Conservation (phyloP, 2,113 vertebrate genomes). For the Proterorhinus semilunaris region DNA sequence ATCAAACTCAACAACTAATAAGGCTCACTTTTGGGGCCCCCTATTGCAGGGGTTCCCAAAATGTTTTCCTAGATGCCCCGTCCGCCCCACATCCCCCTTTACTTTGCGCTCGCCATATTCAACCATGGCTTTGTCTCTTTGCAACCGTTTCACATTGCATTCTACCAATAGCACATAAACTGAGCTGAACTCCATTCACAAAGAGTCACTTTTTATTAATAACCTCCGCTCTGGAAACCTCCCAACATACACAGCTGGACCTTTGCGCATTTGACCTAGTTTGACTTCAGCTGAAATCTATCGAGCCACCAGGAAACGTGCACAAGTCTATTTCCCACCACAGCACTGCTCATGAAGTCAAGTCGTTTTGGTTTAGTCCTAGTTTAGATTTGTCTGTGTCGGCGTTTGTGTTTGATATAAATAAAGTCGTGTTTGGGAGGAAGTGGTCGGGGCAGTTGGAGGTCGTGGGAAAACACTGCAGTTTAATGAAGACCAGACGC, state of each 20-base stretch:
- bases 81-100: too few species aligned
- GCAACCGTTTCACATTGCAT: neutral
- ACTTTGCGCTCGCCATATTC: too few species aligned
- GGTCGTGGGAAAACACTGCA: conserved; percentile 6
- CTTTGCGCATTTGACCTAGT: neutral
- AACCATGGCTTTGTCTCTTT: too few species aligned
- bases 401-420: neutral
- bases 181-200: neutral
- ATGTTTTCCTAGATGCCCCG: too few species aligned
- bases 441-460: conserved; percentile 1
- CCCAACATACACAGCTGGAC: neutral
- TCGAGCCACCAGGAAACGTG: neutral
- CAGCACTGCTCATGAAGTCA: neutral
- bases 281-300: neutral
- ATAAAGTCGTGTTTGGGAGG: conserved; percentile 1
- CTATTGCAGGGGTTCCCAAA: too few species aligned
- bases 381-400: neutral
- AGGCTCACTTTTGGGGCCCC: too few species aligned
- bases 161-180: neutral
- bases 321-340: neutral
- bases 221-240: neutral
- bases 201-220: neutral
- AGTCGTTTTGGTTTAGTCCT: neutral
- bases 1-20: too few species aligned
- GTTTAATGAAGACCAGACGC: conserved; percentile 3